These are phyloP conservation scores for Moxostoma hubbsi DNA, from an alignment of 2,797 vertebrate species.

Conservation along the genomic window DNA sequence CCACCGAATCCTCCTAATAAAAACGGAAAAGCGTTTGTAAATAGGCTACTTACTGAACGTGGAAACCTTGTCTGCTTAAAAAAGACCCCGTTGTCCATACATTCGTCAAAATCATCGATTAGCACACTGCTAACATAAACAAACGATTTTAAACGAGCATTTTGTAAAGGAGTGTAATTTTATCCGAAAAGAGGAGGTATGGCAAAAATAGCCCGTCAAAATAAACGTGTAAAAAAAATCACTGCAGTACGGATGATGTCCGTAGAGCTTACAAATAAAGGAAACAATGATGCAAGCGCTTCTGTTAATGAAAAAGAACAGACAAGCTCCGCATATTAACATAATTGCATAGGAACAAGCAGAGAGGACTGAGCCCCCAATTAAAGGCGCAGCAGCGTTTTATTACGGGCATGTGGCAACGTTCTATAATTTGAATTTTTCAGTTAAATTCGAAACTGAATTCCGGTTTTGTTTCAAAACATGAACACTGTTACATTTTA, in stretches of 20 bases:
- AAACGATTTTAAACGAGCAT: conserved; percentile 46
- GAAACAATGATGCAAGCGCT: conserved; percentile 76
- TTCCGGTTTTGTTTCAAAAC: background rate
- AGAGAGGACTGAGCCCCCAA: conserved; percentile 67
- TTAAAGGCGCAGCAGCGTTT: conserved; percentile 79
- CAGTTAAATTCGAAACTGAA: background rate
- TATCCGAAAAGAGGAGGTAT: conserved; percentile 32
- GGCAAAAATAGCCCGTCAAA: conserved; percentile 12
- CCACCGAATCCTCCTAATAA: conserved; percentile 9
- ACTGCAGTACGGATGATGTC: conserved; percentile 52
- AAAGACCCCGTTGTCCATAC: conserved; percentile 57
- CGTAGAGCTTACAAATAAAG: conserved; percentile 65
- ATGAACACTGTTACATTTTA: background rate
- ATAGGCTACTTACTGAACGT: conserved; percentile 61
- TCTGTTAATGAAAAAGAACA: conserved; percentile 79
- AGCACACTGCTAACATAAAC: conserved; percentile 33
- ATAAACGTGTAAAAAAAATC: conserved; percentile 39
- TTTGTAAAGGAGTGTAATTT: conserved; percentile 30
- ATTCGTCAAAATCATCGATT: conserved; percentile 48
- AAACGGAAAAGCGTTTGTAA: conserved; percentile 49
- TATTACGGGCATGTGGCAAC: conserved; percentile 27
- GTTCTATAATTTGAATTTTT: conserved; percentile 16
- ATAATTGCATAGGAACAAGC: conserved; percentile 85
- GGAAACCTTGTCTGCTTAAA: conserved; percentile 57
- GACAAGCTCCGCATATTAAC: conserved; percentile 80